phyloP scores from a whole-genome alignment of 2,797 vertebrate genomes.

The Ceyx erithaca region DNA sequence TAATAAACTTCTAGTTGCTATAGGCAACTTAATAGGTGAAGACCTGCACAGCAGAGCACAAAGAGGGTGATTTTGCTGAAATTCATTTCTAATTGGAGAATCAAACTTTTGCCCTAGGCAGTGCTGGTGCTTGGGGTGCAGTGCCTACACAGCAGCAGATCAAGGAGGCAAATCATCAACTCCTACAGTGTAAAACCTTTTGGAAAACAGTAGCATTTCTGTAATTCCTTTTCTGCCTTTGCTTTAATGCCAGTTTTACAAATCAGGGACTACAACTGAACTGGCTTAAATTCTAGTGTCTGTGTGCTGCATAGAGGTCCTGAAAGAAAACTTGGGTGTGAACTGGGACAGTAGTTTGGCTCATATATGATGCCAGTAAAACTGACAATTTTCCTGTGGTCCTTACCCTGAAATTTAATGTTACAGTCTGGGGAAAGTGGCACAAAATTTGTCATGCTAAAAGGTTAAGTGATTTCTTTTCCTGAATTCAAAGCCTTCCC shows the following conservation, averaged over 20 bases:
- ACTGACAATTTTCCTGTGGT: neutral
- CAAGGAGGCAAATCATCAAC: neutral
- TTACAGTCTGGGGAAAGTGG: neutral
- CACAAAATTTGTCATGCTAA: neutral
- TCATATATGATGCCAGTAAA: neutral
- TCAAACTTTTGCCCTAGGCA: neutral
- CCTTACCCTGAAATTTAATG: neutral
- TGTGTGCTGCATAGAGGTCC: neutral
- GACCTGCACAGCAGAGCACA: accelerated
- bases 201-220: neutral
- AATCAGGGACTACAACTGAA: neutral
- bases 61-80: neutral
- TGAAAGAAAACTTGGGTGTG: neutral
- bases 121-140: neutral
- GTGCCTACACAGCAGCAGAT: neutral
- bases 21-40: neutral
- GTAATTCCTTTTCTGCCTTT: neutral
- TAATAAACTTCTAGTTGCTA: neutral
- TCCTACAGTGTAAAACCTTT: neutral
- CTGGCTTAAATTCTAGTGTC: neutral
- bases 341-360: neutral
- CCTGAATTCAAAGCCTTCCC: neutral
- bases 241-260: neutral
- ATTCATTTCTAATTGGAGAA: neutral
- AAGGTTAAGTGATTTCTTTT: neutral